phyloP scores from a whole-genome alignment of 2,888 invertebrate species.

The Halictus ligatus region DNA sequence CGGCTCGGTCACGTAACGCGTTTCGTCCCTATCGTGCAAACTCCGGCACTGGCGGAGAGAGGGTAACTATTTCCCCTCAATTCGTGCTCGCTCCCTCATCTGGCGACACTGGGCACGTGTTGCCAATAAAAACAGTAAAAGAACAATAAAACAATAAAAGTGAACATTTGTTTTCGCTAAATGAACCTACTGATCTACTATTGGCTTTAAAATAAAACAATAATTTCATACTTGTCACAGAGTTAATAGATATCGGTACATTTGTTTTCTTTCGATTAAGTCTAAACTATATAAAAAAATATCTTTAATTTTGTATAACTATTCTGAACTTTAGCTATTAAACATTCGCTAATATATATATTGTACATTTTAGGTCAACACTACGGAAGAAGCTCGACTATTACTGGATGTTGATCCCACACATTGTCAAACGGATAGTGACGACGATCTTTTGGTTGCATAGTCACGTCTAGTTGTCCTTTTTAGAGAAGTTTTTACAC shows the following conservation, averaged over 20 bases:
- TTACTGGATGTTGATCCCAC: slow-evolving; percentile 77
- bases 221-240: neutral
- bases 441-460: slow-evolving; percentile 77
- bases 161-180: too few species aligned
- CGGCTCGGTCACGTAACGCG: too few species aligned
- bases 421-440: slow-evolving; percentile 77
- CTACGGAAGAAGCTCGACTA: slow-evolving; percentile 78
- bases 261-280: neutral
- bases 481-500: slow-evolving; percentile 1
- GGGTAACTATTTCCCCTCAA: too few species aligned
- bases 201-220: too few species aligned
- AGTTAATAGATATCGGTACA: neutral
- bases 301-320: neutral
- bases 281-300: neutral
- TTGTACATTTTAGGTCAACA: slow-evolving; percentile 74
- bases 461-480: slow-evolving; percentile 48
- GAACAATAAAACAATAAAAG: too few species aligned
- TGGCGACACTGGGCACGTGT: too few species aligned
- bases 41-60: too few species aligned
- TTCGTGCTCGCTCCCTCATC: too few species aligned
- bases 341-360: neutral
- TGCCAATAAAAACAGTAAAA: too few species aligned
- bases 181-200: too few species aligned
- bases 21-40: too few species aligned
- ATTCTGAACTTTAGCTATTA: neutral